These are phyloP conservation scores for Fragum sueziense DNA, from an alignment of 2,888 invertebrate genomes.

Conservation along the genomic window DNA sequence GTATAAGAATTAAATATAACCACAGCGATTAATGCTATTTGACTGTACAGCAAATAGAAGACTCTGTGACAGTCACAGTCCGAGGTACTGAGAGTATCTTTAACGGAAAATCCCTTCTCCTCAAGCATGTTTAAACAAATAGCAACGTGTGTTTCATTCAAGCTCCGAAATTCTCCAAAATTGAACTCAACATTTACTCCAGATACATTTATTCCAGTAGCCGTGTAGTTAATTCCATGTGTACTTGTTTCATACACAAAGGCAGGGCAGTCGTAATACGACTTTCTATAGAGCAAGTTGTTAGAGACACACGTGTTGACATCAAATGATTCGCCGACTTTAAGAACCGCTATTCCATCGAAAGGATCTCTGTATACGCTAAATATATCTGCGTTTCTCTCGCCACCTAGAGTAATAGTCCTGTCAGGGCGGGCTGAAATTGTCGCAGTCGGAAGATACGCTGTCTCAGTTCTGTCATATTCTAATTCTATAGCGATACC, in stretches of 20 bases:
- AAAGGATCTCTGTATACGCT: neutral
- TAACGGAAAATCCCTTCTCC: neutral
- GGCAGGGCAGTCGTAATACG: neutral
- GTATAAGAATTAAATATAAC: too few species aligned
- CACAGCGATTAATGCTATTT: too few species aligned
- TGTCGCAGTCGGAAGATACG: neutral
- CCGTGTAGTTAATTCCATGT: neutral
- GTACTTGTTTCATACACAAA: neutral
- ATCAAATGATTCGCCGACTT: neutral
- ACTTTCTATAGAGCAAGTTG: neutral
- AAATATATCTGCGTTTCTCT: neutral
- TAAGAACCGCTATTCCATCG: neutral
- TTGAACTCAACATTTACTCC: neutral
- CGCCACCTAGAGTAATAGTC: neutral
- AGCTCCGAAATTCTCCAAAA: neutral
- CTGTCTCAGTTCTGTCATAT: neutral
- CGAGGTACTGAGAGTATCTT: neutral
- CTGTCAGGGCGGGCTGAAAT: neutral
- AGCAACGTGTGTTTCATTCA: neutral
- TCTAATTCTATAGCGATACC: neutral
- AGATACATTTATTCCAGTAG: neutral
- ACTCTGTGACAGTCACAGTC: too few species aligned
- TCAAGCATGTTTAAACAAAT: neutral
- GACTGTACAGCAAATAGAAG: too few species aligned
- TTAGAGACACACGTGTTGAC: neutral